Percentiles rank a stretch among this genome's conserved stretches.
phyloP scores from a whole-genome alignment of 2,113 vertebrate genomes.

The Carassius carassius region DNA sequence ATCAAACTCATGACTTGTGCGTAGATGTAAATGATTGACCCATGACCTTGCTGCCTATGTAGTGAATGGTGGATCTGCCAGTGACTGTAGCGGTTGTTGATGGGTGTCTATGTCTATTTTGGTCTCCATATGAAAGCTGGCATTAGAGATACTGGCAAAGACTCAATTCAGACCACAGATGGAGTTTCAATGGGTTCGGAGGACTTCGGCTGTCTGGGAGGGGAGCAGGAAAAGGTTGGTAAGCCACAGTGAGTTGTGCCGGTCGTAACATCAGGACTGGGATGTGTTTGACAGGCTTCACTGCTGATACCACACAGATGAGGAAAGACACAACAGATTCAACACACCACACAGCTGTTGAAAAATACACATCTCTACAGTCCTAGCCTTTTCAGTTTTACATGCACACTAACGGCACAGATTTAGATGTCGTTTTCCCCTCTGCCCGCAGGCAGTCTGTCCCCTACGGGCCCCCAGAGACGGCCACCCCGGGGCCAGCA shows the following conservation, averaged over 20 bases:
- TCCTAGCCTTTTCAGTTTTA: neutral
- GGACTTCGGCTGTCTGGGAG: constrained; percentile 26
- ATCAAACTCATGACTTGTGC: neutral
- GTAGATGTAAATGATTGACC: neutral
- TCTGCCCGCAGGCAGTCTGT: constrained; percentile 68
- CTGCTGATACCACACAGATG: neutral
- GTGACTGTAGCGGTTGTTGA: neutral
- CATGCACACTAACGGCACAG: neutral
- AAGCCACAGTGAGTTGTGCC: constrained; percentile 14
- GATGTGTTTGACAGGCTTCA: constrained; percentile 22
- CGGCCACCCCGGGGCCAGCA: constrained; percentile 71
- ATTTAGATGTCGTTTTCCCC: constrained; percentile 5
- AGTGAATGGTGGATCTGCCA: neutral
- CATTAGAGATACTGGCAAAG: constrained; percentile 30
- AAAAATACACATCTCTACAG: neutral
- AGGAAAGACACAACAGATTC: neutral
- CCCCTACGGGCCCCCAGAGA: constrained; percentile 60
- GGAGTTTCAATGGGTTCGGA: constrained; percentile 38
- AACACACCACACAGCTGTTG: neutral
- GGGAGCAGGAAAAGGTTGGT: constrained; percentile 16
- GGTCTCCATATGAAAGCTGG: constrained; percentile 8
- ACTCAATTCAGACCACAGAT: constrained; percentile 39
- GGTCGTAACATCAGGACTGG: constrained; percentile 54
- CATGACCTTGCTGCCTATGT: neutral
- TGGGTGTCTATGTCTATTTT: neutral